A percentile compares a stretch with the other conserved stretches of the same genome.
These are phyloP conservation scores for Arbacia lixula DNA, from an alignment of 53 echinoderm and acorn worm genomes.

Conservation along the genomic window DNA sequence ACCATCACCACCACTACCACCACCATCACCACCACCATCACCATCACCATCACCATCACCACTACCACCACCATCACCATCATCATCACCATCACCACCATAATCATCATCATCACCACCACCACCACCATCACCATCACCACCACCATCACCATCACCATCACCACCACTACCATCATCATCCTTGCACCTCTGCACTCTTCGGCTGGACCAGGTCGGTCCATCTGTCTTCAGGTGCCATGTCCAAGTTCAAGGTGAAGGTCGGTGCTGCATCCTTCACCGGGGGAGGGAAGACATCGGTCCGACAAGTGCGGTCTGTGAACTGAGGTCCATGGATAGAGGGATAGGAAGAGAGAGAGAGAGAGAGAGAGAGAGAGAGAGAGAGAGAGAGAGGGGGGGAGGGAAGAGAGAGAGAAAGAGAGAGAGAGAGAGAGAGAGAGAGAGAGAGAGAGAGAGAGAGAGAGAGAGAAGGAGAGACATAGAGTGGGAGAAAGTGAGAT, in stretches of 20 bases:
- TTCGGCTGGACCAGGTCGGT: conserved; percentile 32
- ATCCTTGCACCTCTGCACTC: conserved; percentile 24
- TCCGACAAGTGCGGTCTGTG: conserved; percentile 42
- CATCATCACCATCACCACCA: neutral
- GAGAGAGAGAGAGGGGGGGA: neutral
- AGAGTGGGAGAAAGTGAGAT: neutral
- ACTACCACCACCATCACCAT: neutral
- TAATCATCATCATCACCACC: neutral
- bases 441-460: neutral
- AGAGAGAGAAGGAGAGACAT: neutral
- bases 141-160: neutral
- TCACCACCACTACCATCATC: neutral
- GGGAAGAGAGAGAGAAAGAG: neutral
- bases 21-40: neutral
- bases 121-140: neutral
- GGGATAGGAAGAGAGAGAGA: neutral
- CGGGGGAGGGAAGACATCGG: conserved; percentile 43
- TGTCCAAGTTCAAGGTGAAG: conserved; percentile 39
- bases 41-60: neutral
- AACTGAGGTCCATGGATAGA: neutral
- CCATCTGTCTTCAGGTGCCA: conserved; percentile 54
- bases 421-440: neutral
- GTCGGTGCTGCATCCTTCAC: conserved; percentile 5
- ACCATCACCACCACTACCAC: neutral
- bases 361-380: neutral